Percentiles rank a stretch among this genome's conserved stretches.
These are phyloP conservation scores for Sakesphorus luctuosus DNA, from an alignment of 2,113 vertebrate genomes.

Conservation along the genomic window DNA sequence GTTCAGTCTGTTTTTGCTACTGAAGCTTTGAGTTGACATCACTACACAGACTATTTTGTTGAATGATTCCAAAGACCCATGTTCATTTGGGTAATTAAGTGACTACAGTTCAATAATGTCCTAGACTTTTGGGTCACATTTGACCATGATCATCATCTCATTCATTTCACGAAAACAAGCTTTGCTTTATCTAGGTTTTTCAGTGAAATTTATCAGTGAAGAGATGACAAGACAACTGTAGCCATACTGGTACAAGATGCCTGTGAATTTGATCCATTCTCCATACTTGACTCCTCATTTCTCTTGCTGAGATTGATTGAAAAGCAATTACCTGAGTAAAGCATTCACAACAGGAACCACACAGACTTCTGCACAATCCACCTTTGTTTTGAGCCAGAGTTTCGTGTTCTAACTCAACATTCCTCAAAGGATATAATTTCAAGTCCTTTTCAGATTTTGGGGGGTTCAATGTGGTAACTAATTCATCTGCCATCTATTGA, in stretches of 20 bases:
- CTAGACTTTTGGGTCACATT: neutral
- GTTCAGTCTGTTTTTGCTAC: neutral
- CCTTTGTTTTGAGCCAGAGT: neutral
- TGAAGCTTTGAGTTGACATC: neutral
- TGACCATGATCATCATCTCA: neutral
- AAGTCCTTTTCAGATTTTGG: neutral
- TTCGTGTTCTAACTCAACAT: neutral
- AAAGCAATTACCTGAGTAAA: slow-evolving; percentile 26
- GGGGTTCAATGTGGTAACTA: neutral
- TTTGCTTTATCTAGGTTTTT: neutral
- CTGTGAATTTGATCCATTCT: neutral
- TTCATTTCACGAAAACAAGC: neutral
- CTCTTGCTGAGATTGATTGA: slow-evolving; percentile 7
- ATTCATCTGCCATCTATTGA: slow-evolving; percentile 40
- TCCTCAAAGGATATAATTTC: slow-evolving; percentile 8
- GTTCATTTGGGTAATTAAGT: neutral
- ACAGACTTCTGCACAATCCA: neutral
- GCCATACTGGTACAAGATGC: neutral
- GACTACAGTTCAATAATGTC: neutral
- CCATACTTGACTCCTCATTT: neutral
- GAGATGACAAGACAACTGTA: neutral
- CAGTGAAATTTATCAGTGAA: neutral
- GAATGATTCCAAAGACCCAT: neutral
- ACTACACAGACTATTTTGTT: neutral
- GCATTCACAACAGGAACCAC: neutral